Conservation (phyloP, 2,113 vertebrate genomes). For the Psephotus haematonotus region DNA sequence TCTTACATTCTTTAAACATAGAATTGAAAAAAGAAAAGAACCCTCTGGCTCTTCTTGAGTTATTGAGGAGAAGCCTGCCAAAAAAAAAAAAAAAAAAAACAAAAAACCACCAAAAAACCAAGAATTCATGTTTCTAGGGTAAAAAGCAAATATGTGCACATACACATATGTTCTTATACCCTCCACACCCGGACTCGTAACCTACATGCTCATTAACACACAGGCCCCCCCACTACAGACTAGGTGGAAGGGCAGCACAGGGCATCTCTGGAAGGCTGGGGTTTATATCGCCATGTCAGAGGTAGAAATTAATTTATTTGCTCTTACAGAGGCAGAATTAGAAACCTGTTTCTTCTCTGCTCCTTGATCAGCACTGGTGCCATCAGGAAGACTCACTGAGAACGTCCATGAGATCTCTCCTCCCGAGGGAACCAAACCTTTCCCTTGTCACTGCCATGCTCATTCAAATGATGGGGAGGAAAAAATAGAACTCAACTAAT, state of each 20-base stretch:
- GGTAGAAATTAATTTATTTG: neutral
- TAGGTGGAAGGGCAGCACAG: neutral
- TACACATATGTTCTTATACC: fast-evolving
- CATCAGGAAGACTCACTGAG: neutral
- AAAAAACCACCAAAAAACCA: neutral
- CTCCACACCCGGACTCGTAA: neutral
- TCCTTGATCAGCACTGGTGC: neutral
- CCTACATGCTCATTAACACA: fast-evolving
- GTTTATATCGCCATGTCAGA: neutral
- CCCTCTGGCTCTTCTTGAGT: neutral
- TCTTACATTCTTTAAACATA: neutral
- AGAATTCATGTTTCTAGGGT: neutral
- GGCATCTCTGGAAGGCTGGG: neutral
- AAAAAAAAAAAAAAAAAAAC: too few relatives aligned
- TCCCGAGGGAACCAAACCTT: neutral
- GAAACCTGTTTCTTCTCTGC: neutral
- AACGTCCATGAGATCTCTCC: neutral
- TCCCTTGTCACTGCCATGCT: neutral
- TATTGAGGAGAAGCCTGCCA: neutral
- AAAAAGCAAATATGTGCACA: neutral
- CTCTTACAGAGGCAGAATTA: neutral
- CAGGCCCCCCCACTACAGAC: fast-evolving
- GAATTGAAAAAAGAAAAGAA: neutral
- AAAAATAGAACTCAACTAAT: neutral
- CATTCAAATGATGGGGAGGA: neutral